Percentiles rank a stretch among this genome's conserved stretches.
Evolutionary conservation across 2,113 vertebrate species (phyloP).

Genomic region (Ctenomys sociabilis): DNA sequence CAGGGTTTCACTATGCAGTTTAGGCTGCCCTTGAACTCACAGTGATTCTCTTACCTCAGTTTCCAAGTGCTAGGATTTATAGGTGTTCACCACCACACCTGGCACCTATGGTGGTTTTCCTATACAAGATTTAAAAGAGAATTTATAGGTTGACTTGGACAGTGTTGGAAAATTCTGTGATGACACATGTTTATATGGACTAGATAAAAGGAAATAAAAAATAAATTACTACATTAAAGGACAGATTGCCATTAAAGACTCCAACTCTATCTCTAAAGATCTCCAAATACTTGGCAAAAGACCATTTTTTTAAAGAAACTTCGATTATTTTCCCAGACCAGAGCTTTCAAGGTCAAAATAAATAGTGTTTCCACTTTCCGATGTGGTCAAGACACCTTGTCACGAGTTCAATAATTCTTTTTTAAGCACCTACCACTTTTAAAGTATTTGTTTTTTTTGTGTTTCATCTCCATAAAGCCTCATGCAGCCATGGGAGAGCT

Average conservation of each 20-base stretch:
- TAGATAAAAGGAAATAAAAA: background rate
- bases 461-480: no score
- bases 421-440: background rate
- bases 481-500: no score
- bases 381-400: background rate
- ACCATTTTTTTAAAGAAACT: background rate
- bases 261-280: background rate
- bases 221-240: background rate
- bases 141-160: background rate
- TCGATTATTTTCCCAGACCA: background rate
- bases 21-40: background rate
- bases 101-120: background rate
- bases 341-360: constrained; percentile 28
- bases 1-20: background rate
- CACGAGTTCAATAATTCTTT: background rate
- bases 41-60: background rate
- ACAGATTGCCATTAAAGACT: background rate
- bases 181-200: background rate
- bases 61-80: background rate
- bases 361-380: background rate
- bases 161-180: background rate
- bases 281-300: background rate
- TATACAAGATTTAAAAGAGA: background rate
- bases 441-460: background rate
- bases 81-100: background rate